These are phyloP conservation scores for Rhimphoctona megacephalus DNA, from an alignment of 2,888 invertebrate species.

Conservation along the genomic window DNA sequence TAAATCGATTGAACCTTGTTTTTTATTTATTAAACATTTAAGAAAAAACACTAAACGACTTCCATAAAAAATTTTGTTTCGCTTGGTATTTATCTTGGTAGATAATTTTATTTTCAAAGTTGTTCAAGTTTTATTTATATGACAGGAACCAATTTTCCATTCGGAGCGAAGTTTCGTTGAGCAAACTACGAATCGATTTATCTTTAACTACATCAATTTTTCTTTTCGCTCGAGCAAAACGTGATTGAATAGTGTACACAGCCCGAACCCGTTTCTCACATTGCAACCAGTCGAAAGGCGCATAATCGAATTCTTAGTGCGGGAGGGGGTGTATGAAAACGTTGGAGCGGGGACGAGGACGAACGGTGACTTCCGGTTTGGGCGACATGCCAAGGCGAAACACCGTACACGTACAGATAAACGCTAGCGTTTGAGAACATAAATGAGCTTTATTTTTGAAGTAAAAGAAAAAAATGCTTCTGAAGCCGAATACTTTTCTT, in stretches of 20 bases:
- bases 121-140: neutral
- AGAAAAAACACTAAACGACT: neutral
- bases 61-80: no score
- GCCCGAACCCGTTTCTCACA: conserved; percentile 21
- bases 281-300: conserved; percentile 11
- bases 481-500: conserved; percentile 47
- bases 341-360: conserved; percentile 44
- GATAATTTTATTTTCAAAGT: neutral
- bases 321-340: conserved; percentile 12
- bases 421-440: conserved; percentile 17
- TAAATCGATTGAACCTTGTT: neutral
- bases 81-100: neutral
- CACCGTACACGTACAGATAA: conserved; percentile 11
- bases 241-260: neutral
- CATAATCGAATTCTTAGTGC: conserved; percentile 57
- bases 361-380: conserved; percentile 68
- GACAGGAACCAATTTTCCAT: no score
- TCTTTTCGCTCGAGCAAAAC: neutral
- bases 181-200: neutral
- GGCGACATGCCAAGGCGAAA: conserved; percentile 62
- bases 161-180: neutral
- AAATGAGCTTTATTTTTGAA: conserved; percentile 5
- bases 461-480: conserved; percentile 22
- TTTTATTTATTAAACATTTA: neutral
- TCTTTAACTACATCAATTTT: neutral